These are phyloP conservation scores for Branchinecta sandiegonensis DNA, from an alignment of 2,888 invertebrate genomes.

Conservation along the genomic window DNA sequence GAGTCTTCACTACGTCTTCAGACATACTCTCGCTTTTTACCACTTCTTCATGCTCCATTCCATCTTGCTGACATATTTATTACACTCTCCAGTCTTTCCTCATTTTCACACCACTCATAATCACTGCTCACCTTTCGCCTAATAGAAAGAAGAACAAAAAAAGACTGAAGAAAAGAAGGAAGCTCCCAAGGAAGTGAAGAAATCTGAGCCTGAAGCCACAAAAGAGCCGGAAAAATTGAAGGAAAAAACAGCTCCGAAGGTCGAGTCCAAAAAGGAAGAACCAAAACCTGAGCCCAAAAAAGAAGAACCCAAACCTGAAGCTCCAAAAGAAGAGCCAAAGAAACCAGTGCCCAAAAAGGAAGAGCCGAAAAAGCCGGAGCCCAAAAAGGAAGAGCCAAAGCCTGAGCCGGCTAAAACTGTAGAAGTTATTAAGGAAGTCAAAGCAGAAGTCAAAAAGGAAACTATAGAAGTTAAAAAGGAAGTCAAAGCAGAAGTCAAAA, in stretches of 20 bases:
- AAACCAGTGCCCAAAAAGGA: conserved; percentile 23
- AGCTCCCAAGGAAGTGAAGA: not conserved
- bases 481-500: conserved; percentile 17
- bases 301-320: conserved; percentile 23
- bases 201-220: conserved; percentile 23
- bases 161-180: conserved; percentile 21
- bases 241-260: conserved; percentile 17
- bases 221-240: conserved; percentile 15
- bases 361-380: conserved; percentile 24
- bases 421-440: conserved; percentile 19
- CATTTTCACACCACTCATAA: no score
- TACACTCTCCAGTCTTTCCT: no score
- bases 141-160: conserved; percentile 23
- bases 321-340: conserved; percentile 24
- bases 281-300: not conserved
- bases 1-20: no score
- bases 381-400: not conserved
- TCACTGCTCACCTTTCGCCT: no score
- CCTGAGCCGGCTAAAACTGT: not conserved
- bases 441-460: conserved; percentile 20
- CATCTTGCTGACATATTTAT: no score
- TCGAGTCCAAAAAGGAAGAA: conserved; percentile 24
- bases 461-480: conserved; percentile 20
- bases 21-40: no score
- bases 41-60: no score